Evolutionary conservation across 2,888 invertebrate genomes (phyloP), one percentile per base, ranked within the genome.

Genomic region (Petrophora chlorosata): DNA sequence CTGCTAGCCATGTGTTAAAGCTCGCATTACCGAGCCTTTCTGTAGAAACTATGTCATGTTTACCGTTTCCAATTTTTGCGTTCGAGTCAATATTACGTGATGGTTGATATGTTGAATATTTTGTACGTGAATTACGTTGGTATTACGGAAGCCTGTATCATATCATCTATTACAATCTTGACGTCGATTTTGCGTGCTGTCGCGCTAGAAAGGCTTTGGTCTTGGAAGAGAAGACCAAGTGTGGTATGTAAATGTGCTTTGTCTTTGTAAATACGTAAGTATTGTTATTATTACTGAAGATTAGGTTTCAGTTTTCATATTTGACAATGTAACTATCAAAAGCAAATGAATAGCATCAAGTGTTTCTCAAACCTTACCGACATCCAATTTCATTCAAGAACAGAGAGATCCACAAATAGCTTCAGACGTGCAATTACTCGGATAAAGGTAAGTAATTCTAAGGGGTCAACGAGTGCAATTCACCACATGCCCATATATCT

Each of bases 141-240:
- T 41, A 19, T 49, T 46, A 44, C 46, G 45, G 50, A 56, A 59
- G 40, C 49, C 53, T 34, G 34, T 55, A 32, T 50, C 40, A 53
- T 55, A 32, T 50, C 40, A 53, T 53, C 47, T 35, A 51, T 51
- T 39, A 47, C 46, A 25, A 1, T 63, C 65, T 61, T 66, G 67
- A 52, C 64, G 62, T 61, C 56, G 60, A 53, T 63, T 67, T 70
- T 56, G 73, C 76, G 72, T 76, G 73, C 56, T 66, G 76, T 71
- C 79, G 79, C 76, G 80, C 70, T 62, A 76, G 15, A 32, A 39
- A 22, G 34, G 25, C 29, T 39, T 44, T 59, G 60, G 49, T 53
- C 29, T 47, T 44, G 25, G 40, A 43, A 43, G 33, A 28, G 50
- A 48, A 23, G 39, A 29, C 12, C 15, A 23, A 14, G 28, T 25